phyloP scores from a whole-genome alignment of 2,797 vertebrate genomes.

The Gorsachius magnificus region DNA sequence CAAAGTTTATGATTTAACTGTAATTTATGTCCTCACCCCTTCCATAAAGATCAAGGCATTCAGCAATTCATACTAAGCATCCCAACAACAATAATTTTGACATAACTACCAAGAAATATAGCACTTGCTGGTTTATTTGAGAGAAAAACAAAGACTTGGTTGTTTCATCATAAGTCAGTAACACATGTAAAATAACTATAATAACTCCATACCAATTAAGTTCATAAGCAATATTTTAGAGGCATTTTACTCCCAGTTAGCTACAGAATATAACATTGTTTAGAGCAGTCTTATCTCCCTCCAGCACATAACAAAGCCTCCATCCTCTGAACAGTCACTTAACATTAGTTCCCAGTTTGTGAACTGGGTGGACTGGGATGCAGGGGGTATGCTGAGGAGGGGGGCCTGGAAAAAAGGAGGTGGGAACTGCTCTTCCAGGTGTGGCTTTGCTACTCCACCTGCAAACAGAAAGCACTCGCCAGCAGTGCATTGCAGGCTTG shows the following conservation, averaged over 20 bases:
- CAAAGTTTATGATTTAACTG: background rate
- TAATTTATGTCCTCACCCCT: background rate
- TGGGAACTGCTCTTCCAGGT: background rate
- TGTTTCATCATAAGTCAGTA: background rate
- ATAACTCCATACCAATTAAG: background rate
- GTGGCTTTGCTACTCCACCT: background rate
- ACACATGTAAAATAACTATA: background rate
- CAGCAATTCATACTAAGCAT: background rate
- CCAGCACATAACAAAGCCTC: background rate
- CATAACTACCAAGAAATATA: background rate
- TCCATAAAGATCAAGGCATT: background rate
- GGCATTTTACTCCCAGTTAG: background rate
- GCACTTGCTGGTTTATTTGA: background rate
- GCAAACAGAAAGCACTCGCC: background rate
- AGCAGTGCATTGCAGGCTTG: background rate
- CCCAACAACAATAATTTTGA: background rate
- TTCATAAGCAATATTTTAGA: background rate
- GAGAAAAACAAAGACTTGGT: background rate
- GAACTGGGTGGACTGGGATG: background rate
- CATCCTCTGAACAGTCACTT: background rate
- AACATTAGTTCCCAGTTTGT: background rate
- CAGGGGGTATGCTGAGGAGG: background rate
- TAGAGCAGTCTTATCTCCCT: background rate
- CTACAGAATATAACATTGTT: background rate
- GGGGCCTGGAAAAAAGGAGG: background rate